Percentiles rank a stretch among this genome's conserved stretches.
Evolutionary conservation across 2,888 invertebrate species (phyloP).

Genomic region (Pyrgus malvae): DNA sequence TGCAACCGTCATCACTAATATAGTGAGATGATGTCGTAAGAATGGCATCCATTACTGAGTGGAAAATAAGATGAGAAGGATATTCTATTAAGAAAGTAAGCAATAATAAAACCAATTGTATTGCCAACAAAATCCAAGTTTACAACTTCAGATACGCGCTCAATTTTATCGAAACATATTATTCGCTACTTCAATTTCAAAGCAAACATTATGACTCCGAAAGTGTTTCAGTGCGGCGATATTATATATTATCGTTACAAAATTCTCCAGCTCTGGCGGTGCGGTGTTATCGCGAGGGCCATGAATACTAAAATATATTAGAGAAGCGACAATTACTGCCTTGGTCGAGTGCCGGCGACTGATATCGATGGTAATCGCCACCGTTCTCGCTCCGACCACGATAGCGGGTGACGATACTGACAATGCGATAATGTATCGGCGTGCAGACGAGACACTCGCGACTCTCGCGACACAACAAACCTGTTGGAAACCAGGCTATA

Average conservation of each 20-base stretch:
- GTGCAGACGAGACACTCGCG: slow-evolving; percentile 47
- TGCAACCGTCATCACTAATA: too few relatives aligned
- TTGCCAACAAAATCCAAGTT: background rate
- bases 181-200: background rate
- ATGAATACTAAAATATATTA: slow-evolving; percentile 24
- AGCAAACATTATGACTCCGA: background rate
- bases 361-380: slow-evolving; percentile 34
- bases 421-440: slow-evolving; percentile 54
- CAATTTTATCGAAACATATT: background rate
- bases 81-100: too few relatives aligned
- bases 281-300: slow-evolving; percentile 3
- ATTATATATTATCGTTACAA: slow-evolving; percentile 2
- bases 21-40: too few relatives aligned
- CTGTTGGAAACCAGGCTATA: slow-evolving; percentile 19
- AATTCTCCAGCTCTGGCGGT: background rate
- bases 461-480: slow-evolving; percentile 43
- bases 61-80: too few relatives aligned
- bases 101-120: too few relatives aligned
- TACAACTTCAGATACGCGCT: background rate
- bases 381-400: slow-evolving; percentile 49
- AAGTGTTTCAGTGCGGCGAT: background rate
- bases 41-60: too few relatives aligned
- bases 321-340: slow-evolving; percentile 14
- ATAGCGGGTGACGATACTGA: slow-evolving; percentile 46
- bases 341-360: slow-evolving; percentile 16